Evolutionary conservation across 2,888 invertebrate genomes (phyloP).

Genomic region (Watsonalla binaria): DNA sequence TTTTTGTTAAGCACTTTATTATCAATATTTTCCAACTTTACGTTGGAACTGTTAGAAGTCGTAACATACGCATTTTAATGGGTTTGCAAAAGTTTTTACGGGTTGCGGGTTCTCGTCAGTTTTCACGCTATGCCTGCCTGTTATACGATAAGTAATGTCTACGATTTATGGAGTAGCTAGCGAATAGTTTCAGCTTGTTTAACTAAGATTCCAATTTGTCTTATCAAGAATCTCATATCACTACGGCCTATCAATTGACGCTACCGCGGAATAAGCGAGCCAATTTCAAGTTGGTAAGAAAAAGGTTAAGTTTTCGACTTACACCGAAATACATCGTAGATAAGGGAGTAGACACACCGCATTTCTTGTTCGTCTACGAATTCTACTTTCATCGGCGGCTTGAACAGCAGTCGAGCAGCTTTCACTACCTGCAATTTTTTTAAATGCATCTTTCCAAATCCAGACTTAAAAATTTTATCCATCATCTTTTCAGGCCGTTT

Average conservation of each 20-base stretch:
- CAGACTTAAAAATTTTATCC: too few relatives aligned
- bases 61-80: slow-evolving; percentile 11
- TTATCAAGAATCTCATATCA: too few relatives aligned
- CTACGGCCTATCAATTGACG: not conserved
- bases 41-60: slow-evolving; percentile 8
- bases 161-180: too few relatives aligned
- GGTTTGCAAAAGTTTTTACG: slow-evolving; percentile 7
- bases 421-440: slow-evolving; percentile 64
- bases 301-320: slow-evolving; percentile 38
- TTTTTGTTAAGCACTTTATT: slow-evolving; percentile 20
- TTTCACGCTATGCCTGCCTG: not conserved
- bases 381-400: slow-evolving; percentile 66
- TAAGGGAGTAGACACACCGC: slow-evolving; percentile 84
- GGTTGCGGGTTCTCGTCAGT: not conserved
- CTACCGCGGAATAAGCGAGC: not conserved
- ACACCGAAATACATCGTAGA: slow-evolving; percentile 87
- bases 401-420: slow-evolving; percentile 74
- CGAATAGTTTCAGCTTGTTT: too few relatives aligned
- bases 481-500: too few relatives aligned
- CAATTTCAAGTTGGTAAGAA: too few relatives aligned
- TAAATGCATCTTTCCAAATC: too few relatives aligned
- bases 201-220: too few relatives aligned
- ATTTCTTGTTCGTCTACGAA: slow-evolving; percentile 85
- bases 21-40: slow-evolving; percentile 21
- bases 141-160: too few relatives aligned